Evolutionary conservation across 2,113 vertebrate species (phyloP).

Genomic region (Mormyrus lacerda): DNA sequence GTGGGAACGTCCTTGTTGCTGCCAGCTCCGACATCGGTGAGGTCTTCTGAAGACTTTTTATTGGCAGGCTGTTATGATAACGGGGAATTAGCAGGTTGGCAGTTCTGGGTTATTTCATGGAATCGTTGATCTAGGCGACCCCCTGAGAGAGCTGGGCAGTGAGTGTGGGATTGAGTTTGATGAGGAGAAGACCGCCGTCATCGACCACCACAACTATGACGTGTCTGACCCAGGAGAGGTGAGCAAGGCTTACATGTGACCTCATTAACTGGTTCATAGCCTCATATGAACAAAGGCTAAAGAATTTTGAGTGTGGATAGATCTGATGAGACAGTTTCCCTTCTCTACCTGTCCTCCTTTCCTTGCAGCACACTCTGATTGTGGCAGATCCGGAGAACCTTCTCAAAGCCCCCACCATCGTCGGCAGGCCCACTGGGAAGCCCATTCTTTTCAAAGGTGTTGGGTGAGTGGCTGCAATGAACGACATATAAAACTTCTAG

Average conservation of each 20-base stretch:
- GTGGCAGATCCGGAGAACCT: conserved; percentile 85
- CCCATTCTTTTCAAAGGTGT: conserved; percentile 92
- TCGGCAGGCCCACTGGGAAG: conserved; percentile 73
- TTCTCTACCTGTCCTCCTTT: neutral
- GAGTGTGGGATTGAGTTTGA: conserved; percentile 97
- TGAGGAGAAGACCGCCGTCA: conserved; percentile 91
- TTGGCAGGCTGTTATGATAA: neutral
- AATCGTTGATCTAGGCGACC: conserved; percentile 69
- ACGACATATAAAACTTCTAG: neutral
- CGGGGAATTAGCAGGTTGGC: neutral
- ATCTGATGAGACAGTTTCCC: neutral
- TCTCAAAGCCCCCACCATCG: conserved; percentile 92
- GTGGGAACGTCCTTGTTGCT: conserved; percentile 86
- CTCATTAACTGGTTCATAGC: neutral
- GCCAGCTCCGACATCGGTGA: conserved; percentile 90
- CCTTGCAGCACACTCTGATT: conserved; percentile 78
- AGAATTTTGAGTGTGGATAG: neutral
- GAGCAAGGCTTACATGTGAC: conserved; percentile 11
- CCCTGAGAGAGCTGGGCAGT: conserved; percentile 88
- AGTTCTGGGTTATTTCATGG: neutral
- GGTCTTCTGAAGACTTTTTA: conserved; percentile 21
- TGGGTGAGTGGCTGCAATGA: conserved; percentile 65
- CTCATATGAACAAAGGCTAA: neutral
- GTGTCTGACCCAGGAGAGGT: conserved; percentile 90
- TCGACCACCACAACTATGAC: conserved; percentile 94